Percentiles rank a stretch among this genome's conserved stretches.
Conservation (phyloP, 2,113 vertebrate species). For the Lamprotornis superbus region DNA sequence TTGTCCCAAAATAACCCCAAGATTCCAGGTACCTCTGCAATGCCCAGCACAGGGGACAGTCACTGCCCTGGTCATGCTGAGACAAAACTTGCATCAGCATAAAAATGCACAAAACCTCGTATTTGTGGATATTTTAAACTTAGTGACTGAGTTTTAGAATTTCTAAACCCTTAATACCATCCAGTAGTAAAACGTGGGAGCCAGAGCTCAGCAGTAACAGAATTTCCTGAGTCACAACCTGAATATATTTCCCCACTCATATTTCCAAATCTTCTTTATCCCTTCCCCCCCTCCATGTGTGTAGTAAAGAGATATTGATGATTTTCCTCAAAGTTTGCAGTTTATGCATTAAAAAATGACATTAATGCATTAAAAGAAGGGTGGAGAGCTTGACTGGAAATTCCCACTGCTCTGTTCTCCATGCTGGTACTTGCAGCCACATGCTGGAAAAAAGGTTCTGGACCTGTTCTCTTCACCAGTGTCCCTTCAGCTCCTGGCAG, state of each 20-base stretch:
- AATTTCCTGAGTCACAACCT: not conserved
- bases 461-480: not conserved
- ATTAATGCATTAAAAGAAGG: not conserved
- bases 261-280: not conserved
- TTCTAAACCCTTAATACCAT: not conserved
- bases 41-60: too few species aligned
- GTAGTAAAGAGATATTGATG: not conserved
- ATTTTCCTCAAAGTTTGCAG: not conserved
- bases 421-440: accelerated
- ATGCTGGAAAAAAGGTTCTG: accelerated
- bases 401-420: not conserved
- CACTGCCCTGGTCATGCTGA: not conserved
- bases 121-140: not conserved
- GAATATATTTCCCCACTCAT: not conserved
- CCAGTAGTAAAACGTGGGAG: not conserved
- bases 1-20: not conserved
- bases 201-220: not conserved
- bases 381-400: not conserved
- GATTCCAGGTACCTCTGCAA: accelerated
- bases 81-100: not conserved
- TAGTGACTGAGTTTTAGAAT: not conserved
- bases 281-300: accelerated
- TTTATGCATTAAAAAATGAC: not conserved
- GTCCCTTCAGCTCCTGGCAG: not conserved
- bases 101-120: not conserved